Conservation (phyloP, 2,797 vertebrate species). For the Apogon talboti region DNA sequence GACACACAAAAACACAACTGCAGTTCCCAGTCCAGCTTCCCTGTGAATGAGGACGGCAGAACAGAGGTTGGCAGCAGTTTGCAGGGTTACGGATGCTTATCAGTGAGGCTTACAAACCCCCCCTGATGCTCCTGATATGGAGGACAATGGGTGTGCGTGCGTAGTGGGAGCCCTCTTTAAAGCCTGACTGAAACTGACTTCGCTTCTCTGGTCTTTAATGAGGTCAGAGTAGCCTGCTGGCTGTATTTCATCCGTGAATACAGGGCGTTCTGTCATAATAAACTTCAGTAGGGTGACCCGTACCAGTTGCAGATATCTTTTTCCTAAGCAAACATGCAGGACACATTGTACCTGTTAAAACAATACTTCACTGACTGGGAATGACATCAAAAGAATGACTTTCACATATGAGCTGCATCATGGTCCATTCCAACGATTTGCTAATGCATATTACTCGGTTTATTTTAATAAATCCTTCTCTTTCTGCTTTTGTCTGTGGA, state of each 20-base stretch:
- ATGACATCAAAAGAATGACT: slow-evolving; percentile 23
- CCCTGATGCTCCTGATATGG: slow-evolving; percentile 79
- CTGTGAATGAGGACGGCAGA: slow-evolving; percentile 69
- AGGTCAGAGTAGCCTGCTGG: slow-evolving; percentile 69
- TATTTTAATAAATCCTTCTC: slow-evolving; percentile 19
- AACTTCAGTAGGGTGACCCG: slow-evolving; percentile 53
- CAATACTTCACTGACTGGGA: slow-evolving; percentile 27
- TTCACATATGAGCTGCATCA: slow-evolving; percentile 28
- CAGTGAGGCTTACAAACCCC: slow-evolving; percentile 77
- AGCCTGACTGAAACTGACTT: slow-evolving; percentile 75
- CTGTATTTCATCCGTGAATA: slow-evolving; percentile 67
- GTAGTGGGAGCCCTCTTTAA: slow-evolving; percentile 74
- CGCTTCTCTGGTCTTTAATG: slow-evolving; percentile 69
- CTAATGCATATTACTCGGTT: slow-evolving; percentile 23
- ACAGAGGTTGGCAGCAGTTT: slow-evolving; percentile 79
- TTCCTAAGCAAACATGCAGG: slow-evolving; percentile 46
- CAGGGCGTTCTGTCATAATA: slow-evolving; percentile 62
- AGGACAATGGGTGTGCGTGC: slow-evolving; percentile 82
- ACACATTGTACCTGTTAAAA: slow-evolving; percentile 34
- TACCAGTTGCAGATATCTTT: slow-evolving; percentile 33
- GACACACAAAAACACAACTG: slow-evolving; percentile 46
- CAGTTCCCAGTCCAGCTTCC: slow-evolving; percentile 60
- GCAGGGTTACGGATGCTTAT: slow-evolving; percentile 75
- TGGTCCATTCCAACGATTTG: slow-evolving; percentile 26
- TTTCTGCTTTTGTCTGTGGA: slow-evolving; percentile 44